These are phyloP conservation scores for Acanthosepion esculentum DNA, from an alignment of 2,888 invertebrate genomes.

Conservation along the genomic window DNA sequence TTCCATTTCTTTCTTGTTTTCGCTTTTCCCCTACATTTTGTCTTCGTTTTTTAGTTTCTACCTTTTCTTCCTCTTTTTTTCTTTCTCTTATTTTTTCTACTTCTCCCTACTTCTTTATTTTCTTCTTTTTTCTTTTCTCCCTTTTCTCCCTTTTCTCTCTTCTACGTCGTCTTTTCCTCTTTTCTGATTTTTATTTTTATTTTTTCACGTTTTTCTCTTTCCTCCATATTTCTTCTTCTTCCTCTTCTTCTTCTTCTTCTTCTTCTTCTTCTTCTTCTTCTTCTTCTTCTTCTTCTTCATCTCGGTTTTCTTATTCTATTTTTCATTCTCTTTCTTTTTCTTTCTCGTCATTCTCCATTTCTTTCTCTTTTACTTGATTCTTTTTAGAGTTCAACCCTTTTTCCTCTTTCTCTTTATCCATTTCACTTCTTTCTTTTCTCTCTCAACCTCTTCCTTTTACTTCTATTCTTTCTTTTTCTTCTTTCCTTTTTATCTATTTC, in stretches of 20 bases:
- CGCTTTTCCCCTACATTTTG: not conserved
- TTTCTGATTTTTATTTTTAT: not conserved
- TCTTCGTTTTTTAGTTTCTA: not conserved
- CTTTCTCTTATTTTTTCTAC: not conserved
- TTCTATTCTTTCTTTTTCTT: not conserved
- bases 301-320: not conserved
- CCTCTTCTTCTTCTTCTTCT: not conserved
- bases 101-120: not conserved
- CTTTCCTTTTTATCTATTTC: not conserved
- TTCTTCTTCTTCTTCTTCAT: too few species aligned
- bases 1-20: too few species aligned
- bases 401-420: not conserved
- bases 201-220: not conserved
- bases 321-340: not conserved
- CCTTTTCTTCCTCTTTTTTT: not conserved
- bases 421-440: not conserved
- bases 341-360: not conserved
- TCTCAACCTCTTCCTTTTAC: not conserved
- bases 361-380: not conserved
- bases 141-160: not conserved
- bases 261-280: not conserved
- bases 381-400: too few species aligned
- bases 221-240: not conserved
- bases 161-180: not conserved
- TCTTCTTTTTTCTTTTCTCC: not conserved